These are phyloP conservation scores for Blera fallax DNA, from an alignment of 2,888 invertebrate genomes.

Conservation along the genomic window DNA sequence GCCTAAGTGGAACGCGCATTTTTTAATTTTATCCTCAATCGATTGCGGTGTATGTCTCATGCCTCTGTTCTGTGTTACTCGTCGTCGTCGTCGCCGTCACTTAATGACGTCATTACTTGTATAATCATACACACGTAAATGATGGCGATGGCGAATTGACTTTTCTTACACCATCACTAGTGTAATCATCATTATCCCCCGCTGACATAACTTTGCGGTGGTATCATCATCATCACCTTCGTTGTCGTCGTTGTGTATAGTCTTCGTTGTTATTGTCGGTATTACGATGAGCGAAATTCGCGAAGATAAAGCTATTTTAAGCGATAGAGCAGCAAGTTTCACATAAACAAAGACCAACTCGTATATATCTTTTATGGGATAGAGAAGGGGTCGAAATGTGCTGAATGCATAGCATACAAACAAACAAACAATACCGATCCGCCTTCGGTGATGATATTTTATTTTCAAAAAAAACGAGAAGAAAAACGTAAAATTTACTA, in stretches of 20 bases:
- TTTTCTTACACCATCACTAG: background rate
- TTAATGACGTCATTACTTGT: conserved; percentile 62
- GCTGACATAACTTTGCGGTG: conserved; percentile 53
- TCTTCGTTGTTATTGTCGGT: conserved; percentile 19
- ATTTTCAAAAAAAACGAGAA: conserved; percentile 1
- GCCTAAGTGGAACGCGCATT: background rate
- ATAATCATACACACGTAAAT: conserved; percentile 38
- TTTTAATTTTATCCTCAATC: background rate
- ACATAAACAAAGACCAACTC: conserved; percentile 48
- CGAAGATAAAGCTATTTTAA: conserved; percentile 44
- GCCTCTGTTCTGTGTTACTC: conserved; percentile 11
- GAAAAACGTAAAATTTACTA: conserved; percentile 44
- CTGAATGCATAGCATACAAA: conserved; percentile 41
- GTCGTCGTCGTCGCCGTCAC: conserved; percentile 44
- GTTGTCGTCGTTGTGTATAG: background rate
- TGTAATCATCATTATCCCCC: conserved; percentile 45
- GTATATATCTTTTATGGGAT: conserved; percentile 15
- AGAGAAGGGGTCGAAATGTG: background rate
- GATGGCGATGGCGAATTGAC: background rate
- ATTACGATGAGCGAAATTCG: conserved; percentile 2
- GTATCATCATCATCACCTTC: conserved; percentile 49
- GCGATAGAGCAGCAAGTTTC: conserved; percentile 20
- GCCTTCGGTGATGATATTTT: conserved; percentile 36
- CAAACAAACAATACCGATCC: conserved; percentile 44
- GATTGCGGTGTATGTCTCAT: conserved; percentile 5